phyloP scores from a whole-genome alignment of 2,113 vertebrate genomes.

The Camelus bactrianus region DNA sequence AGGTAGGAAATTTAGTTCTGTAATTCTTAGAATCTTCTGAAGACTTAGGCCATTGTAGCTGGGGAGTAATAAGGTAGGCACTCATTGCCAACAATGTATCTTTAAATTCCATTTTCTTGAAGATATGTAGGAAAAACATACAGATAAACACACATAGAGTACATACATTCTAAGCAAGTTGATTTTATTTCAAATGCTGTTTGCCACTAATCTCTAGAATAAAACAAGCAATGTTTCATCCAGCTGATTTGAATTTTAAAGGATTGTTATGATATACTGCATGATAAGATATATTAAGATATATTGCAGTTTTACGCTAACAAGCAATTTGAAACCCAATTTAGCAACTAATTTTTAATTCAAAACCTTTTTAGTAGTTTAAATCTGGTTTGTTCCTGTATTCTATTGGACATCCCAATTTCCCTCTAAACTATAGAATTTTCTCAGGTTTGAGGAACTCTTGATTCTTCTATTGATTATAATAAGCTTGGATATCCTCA shows the following conservation, averaged over 20 bases:
- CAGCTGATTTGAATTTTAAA: neutral
- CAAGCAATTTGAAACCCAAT: neutral
- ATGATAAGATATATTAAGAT: neutral
- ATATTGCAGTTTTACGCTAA: neutral
- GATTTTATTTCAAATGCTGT: neutral
- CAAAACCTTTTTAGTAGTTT: neutral
- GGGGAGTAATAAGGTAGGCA: neutral
- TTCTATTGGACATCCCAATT: neutral
- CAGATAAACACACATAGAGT: neutral
- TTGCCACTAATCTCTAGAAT: neutral
- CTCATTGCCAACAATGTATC: neutral
- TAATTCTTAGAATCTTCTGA: conserved; percentile 32
- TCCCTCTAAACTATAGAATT: neutral
- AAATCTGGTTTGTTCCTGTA: neutral
- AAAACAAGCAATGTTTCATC: conserved; percentile 1
- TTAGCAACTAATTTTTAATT: conserved; percentile 17
- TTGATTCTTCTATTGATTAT: neutral
- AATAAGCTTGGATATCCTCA: neutral
- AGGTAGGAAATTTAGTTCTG: conserved; percentile 44
- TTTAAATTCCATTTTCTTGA: conserved; percentile 31
- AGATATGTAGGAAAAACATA: neutral
- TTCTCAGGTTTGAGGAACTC: neutral
- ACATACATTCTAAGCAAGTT: neutral
- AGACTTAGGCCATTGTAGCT: neutral
- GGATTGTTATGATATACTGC: neutral